Base-by-base conservation (phyloP, 2,797 vertebrate genomes). In the Crocodylus rhombifer region DNA sequence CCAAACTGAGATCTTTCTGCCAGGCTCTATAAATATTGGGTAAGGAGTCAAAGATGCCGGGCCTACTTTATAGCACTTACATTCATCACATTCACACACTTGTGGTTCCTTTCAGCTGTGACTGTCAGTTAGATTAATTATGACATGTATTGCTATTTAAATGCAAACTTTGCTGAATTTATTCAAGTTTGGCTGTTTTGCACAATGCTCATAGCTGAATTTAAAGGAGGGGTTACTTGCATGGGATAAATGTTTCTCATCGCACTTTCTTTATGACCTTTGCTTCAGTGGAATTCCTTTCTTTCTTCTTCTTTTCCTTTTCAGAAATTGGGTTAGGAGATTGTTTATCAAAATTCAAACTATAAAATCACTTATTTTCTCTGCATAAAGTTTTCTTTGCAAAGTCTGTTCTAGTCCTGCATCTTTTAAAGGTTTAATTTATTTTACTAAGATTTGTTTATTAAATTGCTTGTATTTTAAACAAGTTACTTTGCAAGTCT, bases 391-490 rank as follows among this genome's bases (percentile, higher is more conserved):
- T 73, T 51, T 51, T 51, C 9, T 51, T 51, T 51, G 42, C 42
- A 51, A 51, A 51, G 42, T 51, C 42, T 51, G 9, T 10, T 51
- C 42, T 51, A 51, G 42, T 51, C 42, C 42, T 51, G 42, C 42
- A 64, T 73, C 42, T 76, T 42, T 21, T 15, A 17, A 15, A 81
- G 56, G 2, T 86, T 93, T 7, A 80, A 17, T 89, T 90, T 91
- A 60, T 89, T 94, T 94, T 77, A 36, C 42, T 4, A 89, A 23
- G 11, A 42, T 71, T 87, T 94, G 6, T 86, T 71, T 95, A 90
- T 61, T 86, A 95, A 95, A 2, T 75, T 86, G 93, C 64, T 90
- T 87, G 21, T 80, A 73, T 63, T 95, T 92, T 90, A 94, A 91
- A 89, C 75, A 84, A 18, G 58, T 15, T 33, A 65, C 5, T 73